These are phyloP conservation scores for Dasypus novemcinctus DNA, from an alignment of 2,113 vertebrate species.

Conservation along the genomic window DNA sequence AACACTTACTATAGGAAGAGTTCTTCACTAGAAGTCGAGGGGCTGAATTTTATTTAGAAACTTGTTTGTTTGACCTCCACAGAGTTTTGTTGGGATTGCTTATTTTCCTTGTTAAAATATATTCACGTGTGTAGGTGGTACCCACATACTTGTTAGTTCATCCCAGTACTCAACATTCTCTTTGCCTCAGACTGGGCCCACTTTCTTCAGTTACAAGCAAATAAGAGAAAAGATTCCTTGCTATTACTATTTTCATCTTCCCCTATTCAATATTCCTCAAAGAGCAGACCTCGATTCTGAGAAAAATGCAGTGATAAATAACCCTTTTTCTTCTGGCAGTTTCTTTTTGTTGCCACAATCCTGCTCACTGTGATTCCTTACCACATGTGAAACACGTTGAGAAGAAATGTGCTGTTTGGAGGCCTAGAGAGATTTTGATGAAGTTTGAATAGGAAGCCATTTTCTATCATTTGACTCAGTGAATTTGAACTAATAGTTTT, in stretches of 20 bases:
- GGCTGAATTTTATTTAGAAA: neutral
- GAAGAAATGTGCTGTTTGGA: neutral
- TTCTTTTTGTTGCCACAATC: neutral
- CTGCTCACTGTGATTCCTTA: neutral
- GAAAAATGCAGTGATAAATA: neutral
- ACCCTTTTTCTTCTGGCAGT: neutral
- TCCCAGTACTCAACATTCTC: neutral
- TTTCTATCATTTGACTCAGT: neutral
- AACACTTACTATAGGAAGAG: neutral
- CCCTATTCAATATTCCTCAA: neutral
- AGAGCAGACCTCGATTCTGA: conserved; percentile 8
- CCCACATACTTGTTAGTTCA: neutral
- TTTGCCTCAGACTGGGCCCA: neutral
- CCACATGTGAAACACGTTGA: neutral
- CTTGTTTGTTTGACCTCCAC: neutral
- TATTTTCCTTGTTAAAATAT: neutral
- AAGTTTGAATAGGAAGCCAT: neutral
- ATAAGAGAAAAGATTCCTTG: neutral
- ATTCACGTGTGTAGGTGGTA: neutral
- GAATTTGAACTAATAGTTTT: conserved; percentile 33
- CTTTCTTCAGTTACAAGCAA: neutral
- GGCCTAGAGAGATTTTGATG: neutral
- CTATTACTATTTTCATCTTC: neutral
- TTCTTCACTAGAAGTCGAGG: neutral
- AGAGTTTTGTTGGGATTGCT: neutral